Evolutionary conservation across 2,888 invertebrate species (phyloP).

Genomic region (Elegia similella): DNA sequence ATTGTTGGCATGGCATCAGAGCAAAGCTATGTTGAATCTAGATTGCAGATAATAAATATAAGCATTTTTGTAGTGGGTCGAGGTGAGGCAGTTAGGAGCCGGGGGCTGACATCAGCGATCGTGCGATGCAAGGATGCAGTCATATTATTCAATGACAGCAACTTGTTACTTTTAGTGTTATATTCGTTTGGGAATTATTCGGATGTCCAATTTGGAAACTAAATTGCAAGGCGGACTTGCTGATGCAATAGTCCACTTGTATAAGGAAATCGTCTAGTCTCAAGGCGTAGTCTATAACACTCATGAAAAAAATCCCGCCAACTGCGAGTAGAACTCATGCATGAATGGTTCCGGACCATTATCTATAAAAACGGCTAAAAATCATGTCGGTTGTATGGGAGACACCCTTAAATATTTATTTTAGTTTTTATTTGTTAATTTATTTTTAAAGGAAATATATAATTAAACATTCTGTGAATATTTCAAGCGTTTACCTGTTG

Average conservation of each 20-base stretch:
- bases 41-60: slow-evolving; percentile 5
- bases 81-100: slow-evolving; percentile 28
- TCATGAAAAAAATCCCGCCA: too few relatives aligned
- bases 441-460: too few relatives aligned
- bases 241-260: neutral
- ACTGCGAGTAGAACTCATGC: too few relatives aligned
- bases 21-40: slow-evolving; percentile 3
- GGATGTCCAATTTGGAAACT: neutral
- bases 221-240: neutral
- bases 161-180: neutral
- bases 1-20: slow-evolving; percentile 1
- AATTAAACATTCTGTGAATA: too few relatives aligned
- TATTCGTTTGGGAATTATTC: neutral
- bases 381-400: too few relatives aligned
- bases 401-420: too few relatives aligned
- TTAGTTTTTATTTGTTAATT: too few relatives aligned
- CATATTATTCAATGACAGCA: slow-evolving; percentile 5
- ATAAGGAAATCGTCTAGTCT: neutral
- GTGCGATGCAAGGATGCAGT: slow-evolving; percentile 4
- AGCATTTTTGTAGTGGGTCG: slow-evolving; percentile 30
- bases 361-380: too few relatives aligned
- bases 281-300: too few relatives aligned
- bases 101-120: slow-evolving; percentile 11
- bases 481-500: too few relatives aligned
- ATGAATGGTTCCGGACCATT: too few relatives aligned